Evolutionary conservation across 1,140 invertebrate species (phyloP), one percentile per base, ranked within the genome.

Genomic region (Philotrypesis tridentata): DNA sequence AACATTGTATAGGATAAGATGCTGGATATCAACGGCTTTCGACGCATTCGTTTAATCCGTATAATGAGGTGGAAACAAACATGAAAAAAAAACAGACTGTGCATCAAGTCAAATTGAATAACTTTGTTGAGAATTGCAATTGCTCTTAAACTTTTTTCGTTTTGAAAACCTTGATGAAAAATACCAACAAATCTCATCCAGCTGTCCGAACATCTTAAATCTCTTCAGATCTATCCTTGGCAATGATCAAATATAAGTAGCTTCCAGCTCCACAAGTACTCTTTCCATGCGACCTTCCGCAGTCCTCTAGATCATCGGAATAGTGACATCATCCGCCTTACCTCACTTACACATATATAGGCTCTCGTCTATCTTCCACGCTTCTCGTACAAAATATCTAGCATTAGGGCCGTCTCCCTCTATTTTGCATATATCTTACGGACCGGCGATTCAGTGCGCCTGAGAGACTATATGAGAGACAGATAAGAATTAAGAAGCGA

Each of bases 261-360:
- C n/a, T n/a, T n/a, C n/a, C n/a, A n/a, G n/a, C n/a, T n/a, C n/a
- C n/a, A n/a, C 17, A 25, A 12, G 12, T 29, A 40, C 43, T 21
- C 48, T 14, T 31, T 31, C 25, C n/a, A n/a, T 12, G 4, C 11
- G 75, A 71, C 80, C 74, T 78, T 73, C 33, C 8, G 17, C 0
- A 78, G 74, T 65, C 55, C 68, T 29, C 75, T 11, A 25, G 71
- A 29, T 43, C n/a, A 73, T 6, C 23, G 21, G 9, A 61, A 21
- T 65, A 75, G 63, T 82, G 80, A 82, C 63, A 78, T 82, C 80
- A 82, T 77, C 80, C 31, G 71, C 80, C 40, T 48, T 48, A 74
- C 79, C 9, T 11, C 25, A 21, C 68, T 27, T 6, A 55, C 21
- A 55, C 48, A 3, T 31, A 33, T 17, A 25, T 23, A 40, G n/a